These are phyloP conservation scores for Cettia cetti DNA, from an alignment of 2,113 vertebrate genomes.

Conservation along the genomic window DNA sequence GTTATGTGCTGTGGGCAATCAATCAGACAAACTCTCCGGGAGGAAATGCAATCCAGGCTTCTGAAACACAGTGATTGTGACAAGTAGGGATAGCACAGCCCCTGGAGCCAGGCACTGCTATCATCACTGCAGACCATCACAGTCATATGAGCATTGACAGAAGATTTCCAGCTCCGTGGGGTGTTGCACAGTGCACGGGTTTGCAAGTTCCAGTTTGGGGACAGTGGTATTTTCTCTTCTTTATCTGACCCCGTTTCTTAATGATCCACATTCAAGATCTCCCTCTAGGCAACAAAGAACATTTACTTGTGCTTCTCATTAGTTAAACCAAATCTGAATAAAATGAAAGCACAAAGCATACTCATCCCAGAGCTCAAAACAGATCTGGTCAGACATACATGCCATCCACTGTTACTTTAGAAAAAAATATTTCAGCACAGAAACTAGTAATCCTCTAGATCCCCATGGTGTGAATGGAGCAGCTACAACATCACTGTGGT, in stretches of 20 bases:
- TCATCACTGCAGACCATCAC: slow-evolving; percentile 13
- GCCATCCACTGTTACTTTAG: neutral
- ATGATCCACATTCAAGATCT: slow-evolving; percentile 38
- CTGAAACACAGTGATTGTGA: slow-evolving; percentile 42
- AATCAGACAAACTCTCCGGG: slow-evolving; percentile 28
- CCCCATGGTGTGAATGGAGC: neutral
- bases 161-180: slow-evolving; percentile 38
- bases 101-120: slow-evolving; percentile 46
- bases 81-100: slow-evolving; percentile 34
- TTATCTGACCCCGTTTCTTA: slow-evolving; percentile 58
- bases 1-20: slow-evolving; percentile 37
- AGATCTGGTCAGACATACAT: neutral
- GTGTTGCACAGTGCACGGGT: neutral
- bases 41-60: slow-evolving; percentile 17
- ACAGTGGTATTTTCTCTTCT: slow-evolving; percentile 35
- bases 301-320: slow-evolving; percentile 54
- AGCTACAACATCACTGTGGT: neutral
- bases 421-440: neutral
- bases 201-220: slow-evolving; percentile 37
- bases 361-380: neutral
- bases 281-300: slow-evolving; percentile 49
- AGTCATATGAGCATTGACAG: slow-evolving; percentile 14
- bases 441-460: neutral
- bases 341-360: slow-evolving; percentile 1
- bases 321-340: slow-evolving; percentile 42